Percentiles rank a stretch among this genome's conserved stretches.
Evolutionary conservation across 2,113 vertebrate genomes (phyloP).

Genomic region (Cynocephalus volans): DNA sequence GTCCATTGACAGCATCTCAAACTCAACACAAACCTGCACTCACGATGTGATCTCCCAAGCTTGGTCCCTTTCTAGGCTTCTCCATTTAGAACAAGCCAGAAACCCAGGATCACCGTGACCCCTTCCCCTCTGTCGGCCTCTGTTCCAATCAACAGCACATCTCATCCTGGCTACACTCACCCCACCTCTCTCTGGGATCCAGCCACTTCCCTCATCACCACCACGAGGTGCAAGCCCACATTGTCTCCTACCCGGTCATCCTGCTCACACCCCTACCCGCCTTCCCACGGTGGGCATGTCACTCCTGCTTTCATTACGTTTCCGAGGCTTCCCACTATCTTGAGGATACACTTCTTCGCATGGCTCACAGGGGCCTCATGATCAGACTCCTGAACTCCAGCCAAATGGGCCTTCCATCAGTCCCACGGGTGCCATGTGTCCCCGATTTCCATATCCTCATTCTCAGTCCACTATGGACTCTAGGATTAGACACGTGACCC

Average conservation of each 20-base stretch:
- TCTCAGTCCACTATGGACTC: not conserved
- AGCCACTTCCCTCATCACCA: not conserved
- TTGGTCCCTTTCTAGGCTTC: not conserved
- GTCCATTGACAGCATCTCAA: not conserved
- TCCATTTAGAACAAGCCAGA: not conserved
- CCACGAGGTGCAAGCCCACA: not conserved
- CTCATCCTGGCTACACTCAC: not conserved
- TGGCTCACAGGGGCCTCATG: not conserved
- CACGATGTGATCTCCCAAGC: not conserved
- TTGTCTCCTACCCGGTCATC: not conserved
- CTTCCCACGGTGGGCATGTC: not conserved
- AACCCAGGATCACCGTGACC: not conserved
- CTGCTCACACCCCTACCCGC: not conserved
- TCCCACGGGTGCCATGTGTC: accelerated
- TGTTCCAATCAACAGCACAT: not conserved
- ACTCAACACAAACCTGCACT: not conserved
- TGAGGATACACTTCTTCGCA: not conserved
- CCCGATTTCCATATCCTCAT: not conserved
- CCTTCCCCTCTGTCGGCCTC: not conserved
- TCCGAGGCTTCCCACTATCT: no score
- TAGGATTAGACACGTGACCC: not conserved
- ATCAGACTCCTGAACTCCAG: not conserved
- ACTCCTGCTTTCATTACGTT: not conserved
- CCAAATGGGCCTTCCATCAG: not conserved
- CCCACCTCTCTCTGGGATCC: not conserved